A percentile compares a stretch with the other conserved stretches of the same genome.
Conservation (phyloP, 2,113 vertebrate genomes). For the Apaloderma vittatum region DNA sequence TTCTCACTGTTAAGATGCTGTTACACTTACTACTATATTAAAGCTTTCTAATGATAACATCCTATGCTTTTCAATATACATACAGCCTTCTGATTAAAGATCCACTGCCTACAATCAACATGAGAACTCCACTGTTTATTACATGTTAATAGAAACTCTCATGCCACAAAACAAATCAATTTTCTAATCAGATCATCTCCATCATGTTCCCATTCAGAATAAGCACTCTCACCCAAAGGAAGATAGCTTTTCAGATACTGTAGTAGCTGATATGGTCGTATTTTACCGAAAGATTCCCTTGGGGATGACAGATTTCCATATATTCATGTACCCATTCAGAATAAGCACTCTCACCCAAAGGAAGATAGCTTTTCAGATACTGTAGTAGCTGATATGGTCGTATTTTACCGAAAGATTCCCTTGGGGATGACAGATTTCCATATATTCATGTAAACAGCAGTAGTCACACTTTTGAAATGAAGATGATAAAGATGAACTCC, state of each 20-base stretch:
- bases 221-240: neutral
- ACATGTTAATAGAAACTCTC: neutral
- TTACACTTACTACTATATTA: neutral
- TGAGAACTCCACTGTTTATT: neutral
- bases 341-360: too few relatives aligned
- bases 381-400: too few relatives aligned
- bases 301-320: neutral
- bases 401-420: too few relatives aligned
- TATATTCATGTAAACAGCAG: neutral
- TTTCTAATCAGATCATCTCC: neutral
- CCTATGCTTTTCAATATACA: neutral
- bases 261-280: neutral
- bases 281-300: neutral
- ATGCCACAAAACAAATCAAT: neutral
- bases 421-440: too few relatives aligned
- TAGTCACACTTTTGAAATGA: neutral
- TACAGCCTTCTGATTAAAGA: neutral
- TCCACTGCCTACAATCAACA: neutral
- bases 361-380: too few relatives aligned
- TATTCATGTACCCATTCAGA: too few relatives aligned
- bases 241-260: too few relatives aligned
- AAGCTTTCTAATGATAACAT: neutral
- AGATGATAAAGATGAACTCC: neutral
- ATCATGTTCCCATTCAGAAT: neutral
- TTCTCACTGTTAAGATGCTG: too few relatives aligned